Base-by-base conservation (phyloP, 2,888 invertebrate species). In the Teleiodes luculella region DNA sequence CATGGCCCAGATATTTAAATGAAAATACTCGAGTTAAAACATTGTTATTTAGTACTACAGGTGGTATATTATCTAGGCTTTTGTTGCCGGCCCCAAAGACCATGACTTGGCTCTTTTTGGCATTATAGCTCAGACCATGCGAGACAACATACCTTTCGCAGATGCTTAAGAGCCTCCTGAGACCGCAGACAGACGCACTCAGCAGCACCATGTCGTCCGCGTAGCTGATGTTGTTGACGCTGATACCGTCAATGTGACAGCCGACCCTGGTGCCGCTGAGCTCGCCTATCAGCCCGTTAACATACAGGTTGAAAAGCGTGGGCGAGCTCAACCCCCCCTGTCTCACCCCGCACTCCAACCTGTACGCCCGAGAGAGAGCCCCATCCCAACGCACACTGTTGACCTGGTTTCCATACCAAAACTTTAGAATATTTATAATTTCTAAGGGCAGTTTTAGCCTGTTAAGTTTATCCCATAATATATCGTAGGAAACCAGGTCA, bases 271-370 rank as follows among this genome's bases (percentile, higher is more conserved):
- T 41, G 41, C 57, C 55, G 46, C 61, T 62, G 52, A 65, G 63
- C 49, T 47, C 58, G 11, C 14, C 59, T 16, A 64, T 57, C 46
- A 64, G 55, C 10, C 43, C 54, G 16, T 63, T 55, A 0, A 65
- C 51, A 45, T 64, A 64, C 6, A 60, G 13, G 47, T 56, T 64
- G 43, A 63, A 66, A 1, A 65, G 55, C 24, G 33, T 43, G 3
- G 64, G 66, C 2, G 67, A 67, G 1, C 56, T 60, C 33, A 61
- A 24, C 2, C 64, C 61, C 7, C 64, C 66, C 59, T 64, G 64
- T 49, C 62, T 63, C 48, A 64, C 62, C 28, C 63, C 63, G 45
- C 62, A 62, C 37, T 57, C 56, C 57, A 62, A 16, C 50, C 53
- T 20, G 46, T 57, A 62, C 20, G 45, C n/a, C 13, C 55, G 57